These are phyloP conservation scores for Germaria angustata DNA, from an alignment of 2,888 invertebrate species.

Conservation along the genomic window DNA sequence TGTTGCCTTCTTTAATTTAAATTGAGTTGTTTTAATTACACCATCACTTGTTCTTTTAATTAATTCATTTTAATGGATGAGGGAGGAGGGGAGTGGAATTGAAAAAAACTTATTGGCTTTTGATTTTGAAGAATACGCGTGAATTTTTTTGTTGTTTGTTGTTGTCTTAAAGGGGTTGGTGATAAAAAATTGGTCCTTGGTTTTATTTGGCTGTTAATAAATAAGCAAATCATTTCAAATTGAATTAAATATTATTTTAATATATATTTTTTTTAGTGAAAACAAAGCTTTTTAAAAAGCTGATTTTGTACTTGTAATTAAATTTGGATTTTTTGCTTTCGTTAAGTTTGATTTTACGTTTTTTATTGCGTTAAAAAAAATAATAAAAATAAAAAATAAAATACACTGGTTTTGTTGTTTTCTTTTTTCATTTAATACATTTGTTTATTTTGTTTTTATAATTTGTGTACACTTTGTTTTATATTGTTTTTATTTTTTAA, in stretches of 20 bases:
- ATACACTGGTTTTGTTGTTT: conserved; percentile 61
- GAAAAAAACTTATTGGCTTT: neutral
- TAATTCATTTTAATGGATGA: conserved; percentile 11
- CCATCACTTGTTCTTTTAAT: conserved; percentile 68
- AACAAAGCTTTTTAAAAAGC: conserved; percentile 64
- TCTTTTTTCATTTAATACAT: conserved; percentile 66
- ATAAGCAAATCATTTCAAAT: conserved; percentile 62
- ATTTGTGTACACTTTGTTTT: conserved; percentile 68
- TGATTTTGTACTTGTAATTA: conserved; percentile 60
- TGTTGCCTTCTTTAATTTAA: conserved; percentile 27
- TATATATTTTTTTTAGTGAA: conserved; percentile 70
- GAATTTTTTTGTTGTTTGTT: neutral
- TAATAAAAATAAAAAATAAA: conserved; percentile 36
- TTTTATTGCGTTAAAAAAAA: conserved; percentile 13
- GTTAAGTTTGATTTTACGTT: conserved; percentile 21
- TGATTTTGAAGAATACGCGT: neutral
- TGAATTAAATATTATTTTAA: conserved; percentile 56
- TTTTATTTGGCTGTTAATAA: conserved; percentile 63
- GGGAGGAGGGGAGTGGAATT: neutral
- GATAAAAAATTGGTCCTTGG: conserved; percentile 76
- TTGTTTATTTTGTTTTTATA: conserved; percentile 65
- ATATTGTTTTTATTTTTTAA: conserved; percentile 8
- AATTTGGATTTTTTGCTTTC: conserved; percentile 38
- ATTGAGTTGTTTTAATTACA: conserved; percentile 61
- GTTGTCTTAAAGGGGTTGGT: conserved; percentile 11